Base-by-base conservation (phyloP, 2,797 vertebrate species). In the Austrolebias charrua region DNA sequence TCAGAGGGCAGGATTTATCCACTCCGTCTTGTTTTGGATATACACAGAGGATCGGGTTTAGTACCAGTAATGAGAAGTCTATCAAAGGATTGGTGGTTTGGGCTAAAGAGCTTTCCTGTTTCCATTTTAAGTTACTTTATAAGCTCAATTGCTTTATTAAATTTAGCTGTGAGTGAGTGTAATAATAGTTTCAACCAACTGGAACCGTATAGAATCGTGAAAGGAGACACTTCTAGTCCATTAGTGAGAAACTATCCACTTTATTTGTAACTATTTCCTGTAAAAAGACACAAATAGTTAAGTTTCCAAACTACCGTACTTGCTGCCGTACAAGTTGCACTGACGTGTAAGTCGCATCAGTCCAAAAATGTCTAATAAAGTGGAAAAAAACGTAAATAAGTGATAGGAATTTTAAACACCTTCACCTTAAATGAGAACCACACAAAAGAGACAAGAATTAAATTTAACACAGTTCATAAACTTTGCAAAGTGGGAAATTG, bases 61-160 rank as follows among this genome's bases (percentile, higher is more conserved):
- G 48, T 52, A 64, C 51, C 45, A 52, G 74, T 76, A 72, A 83
- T 48, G 59, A 68, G 75, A 83, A 74, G 70, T 67, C 59, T 48
- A 19, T 51, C 71, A 31, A 24, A 62, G 71, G 70, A 59, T 58
- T 12, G 58, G 47, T 44, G 73, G 66, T 78, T 57, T 66, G 49
- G 50, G 47, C 55, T 24, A 13, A 55, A 73, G 61, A 42, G 18
- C 65, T 73, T 71, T 66, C 33, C 59, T 73, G 66, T 55, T 57
- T 61, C 29, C 43, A 62, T 45, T 51, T 62, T 31, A 57, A 45
- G 49, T 20, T 33, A 53, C 24, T 51, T 50, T 43, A n/a, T n/a
- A 61, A 53, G 45, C 38, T 63, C 57, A 66, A 38, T 61, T 12
- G 15, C 16, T 60, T 67, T 53, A 71, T 78, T 63, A 66, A 57